These are phyloP conservation scores for Machimus rusticus DNA, from an alignment of 2,888 invertebrate genomes.

Conservation along the genomic window DNA sequence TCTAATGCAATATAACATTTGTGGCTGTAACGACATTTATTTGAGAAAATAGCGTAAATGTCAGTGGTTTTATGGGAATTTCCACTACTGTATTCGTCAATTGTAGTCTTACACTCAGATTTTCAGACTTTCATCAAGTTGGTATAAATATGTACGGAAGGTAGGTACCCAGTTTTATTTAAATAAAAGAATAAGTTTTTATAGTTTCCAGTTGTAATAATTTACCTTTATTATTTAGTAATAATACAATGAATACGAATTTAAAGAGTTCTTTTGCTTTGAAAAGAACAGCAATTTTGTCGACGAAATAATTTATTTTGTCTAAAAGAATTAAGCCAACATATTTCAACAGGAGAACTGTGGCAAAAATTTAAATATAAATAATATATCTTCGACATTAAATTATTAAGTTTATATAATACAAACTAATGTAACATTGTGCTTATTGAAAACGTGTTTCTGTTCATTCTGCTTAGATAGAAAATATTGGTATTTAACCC, in stretches of 20 bases:
- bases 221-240: neutral
- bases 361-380: neutral
- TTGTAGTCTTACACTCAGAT: no score
- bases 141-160: no score
- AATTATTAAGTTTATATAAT: neutral
- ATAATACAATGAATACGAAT: slow-evolving; percentile 11
- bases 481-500: neutral
- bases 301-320: neutral
- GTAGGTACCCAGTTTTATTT: neutral
- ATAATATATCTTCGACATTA: neutral
- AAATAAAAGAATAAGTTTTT: neutral
- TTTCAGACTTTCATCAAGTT: no score
- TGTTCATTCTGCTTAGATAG: neutral
- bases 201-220: neutral
- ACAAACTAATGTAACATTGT: neutral
- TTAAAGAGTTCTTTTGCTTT: neutral
- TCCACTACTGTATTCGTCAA: no score
- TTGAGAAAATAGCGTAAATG: no score
- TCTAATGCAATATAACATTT: no score
- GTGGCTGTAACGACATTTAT: no score
- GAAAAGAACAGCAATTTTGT: neutral
- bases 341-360: neutral
- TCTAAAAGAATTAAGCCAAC: neutral
- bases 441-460: neutral
- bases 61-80: no score